Evolutionary conservation across 92 coral and sea anemone species (phyloP).

Genomic region (Actinernus sp.): DNA sequence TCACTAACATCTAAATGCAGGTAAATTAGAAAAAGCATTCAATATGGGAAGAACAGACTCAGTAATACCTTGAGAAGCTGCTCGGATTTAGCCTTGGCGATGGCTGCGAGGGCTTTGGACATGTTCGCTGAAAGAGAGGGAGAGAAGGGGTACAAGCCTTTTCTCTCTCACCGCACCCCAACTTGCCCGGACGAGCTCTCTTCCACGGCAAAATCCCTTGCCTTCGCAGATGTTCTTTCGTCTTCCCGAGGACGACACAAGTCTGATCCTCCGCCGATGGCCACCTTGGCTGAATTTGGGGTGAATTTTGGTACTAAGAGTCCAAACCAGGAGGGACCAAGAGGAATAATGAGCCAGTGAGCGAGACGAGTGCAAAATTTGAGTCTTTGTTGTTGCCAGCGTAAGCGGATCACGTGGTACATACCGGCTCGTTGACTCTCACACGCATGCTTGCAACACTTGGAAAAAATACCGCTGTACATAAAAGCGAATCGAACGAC

Average conservation of each 20-base stretch:
- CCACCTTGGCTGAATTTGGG: constrained; percentile 7
- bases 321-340: constrained; percentile 81
- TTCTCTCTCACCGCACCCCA: constrained; percentile 97
- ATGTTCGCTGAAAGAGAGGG: constrained; percentile 84
- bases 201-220: constrained; percentile 13
- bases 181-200: constrained; percentile 46
- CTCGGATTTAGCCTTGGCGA: constrained; percentile 92
- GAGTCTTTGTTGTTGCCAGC: constrained; percentile 99
- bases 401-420: constrained; percentile 89
- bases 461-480: no score
- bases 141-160: constrained; percentile 95
- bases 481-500: no score
- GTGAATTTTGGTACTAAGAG: constrained; percentile 26
- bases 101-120: constrained; percentile 98
- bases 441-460: no score
- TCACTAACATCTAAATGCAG: background rate
- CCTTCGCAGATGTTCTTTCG: background rate
- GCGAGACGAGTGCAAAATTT: constrained; percentile 66
- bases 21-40: background rate
- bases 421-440: constrained; percentile 49
- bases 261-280: background rate
- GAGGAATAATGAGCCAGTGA: constrained; percentile 76
- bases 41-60: background rate
- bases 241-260: background rate
- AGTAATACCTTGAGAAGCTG: constrained; percentile 87